Evolutionary conservation across 2,888 invertebrate genomes (phyloP).

Genomic region (Drosophila pseudotalamancana): DNA sequence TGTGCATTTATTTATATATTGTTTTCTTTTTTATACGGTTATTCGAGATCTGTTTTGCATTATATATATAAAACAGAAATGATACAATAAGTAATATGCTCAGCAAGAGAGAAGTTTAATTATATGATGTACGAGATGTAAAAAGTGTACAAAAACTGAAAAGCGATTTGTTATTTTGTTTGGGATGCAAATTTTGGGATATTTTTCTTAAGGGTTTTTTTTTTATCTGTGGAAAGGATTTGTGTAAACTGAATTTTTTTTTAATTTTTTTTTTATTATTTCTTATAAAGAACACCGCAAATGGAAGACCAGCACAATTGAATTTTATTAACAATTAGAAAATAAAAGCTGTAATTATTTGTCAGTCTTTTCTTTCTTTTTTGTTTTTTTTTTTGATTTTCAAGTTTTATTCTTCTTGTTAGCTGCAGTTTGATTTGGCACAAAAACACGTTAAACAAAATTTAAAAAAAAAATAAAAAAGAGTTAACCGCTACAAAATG

Average conservation of each 20-base stretch:
- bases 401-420: conserved; percentile 1
- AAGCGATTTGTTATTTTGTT: conserved; percentile 58
- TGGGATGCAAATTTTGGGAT: conserved; percentile 16
- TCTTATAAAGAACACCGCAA: conserved; percentile 56
- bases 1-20: conserved; percentile 69
- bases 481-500: conserved; percentile 24
- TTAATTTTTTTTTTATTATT: background rate
- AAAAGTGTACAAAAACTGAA: conserved; percentile 40
- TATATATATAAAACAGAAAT: conserved; percentile 19
- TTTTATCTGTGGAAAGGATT: conserved; percentile 10
- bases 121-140: conserved; percentile 27
- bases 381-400: background rate
- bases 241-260: background rate
- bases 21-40: background rate
- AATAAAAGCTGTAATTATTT: conserved; percentile 1
- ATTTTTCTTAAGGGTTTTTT: background rate
- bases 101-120: conserved; percentile 15
- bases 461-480: conserved; percentile 13
- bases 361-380: conserved; percentile 16
- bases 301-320: conserved; percentile 62
- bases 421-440: conserved; percentile 47
- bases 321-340: conserved; percentile 25
- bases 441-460: conserved; percentile 21
- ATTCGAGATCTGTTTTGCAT: conserved; percentile 6
- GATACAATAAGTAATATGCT: conserved; percentile 26